phyloP scores from a whole-genome alignment of 2,797 vertebrate genomes.

The Otolemur crassicaudatus region DNA sequence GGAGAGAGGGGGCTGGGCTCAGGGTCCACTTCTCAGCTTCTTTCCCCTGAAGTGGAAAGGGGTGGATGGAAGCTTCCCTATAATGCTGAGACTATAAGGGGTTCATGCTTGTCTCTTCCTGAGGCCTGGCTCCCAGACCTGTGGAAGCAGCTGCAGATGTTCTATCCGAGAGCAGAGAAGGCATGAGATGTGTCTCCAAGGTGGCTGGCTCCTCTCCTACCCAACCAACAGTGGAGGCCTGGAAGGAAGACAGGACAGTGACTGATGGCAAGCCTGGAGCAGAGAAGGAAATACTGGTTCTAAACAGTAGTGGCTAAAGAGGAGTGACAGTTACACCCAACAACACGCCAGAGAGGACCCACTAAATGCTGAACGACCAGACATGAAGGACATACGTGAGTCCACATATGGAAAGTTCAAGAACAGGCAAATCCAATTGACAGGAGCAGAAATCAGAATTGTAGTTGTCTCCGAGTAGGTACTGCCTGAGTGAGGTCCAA shows the following conservation, averaged over 20 bases:
- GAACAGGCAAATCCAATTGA: neutral
- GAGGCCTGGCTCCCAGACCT: neutral
- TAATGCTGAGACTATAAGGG: neutral
- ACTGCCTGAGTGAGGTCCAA: fast-evolving
- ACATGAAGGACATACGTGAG: neutral
- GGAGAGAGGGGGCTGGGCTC: neutral
- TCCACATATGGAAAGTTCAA: neutral
- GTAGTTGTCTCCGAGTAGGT: neutral
- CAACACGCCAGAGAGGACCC: fast-evolving
- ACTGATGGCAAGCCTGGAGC: neutral
- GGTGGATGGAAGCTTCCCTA: neutral
- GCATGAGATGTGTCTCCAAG: neutral
- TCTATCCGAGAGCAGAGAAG: neutral
- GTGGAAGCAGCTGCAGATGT: neutral
- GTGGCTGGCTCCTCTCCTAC: neutral
- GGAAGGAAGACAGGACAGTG: neutral
- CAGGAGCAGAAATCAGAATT: fast-evolving
- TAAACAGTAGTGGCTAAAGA: neutral
- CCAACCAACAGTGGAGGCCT: conserved; percentile 36
- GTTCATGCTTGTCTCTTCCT: neutral
- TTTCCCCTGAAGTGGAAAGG: neutral
- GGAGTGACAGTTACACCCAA: fast-evolving
- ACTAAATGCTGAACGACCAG: neutral
- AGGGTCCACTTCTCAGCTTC: neutral
- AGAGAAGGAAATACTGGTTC: neutral